Evolutionary conservation across 2,888 invertebrate species (phyloP).

Genomic region (Buathra laborator): DNA sequence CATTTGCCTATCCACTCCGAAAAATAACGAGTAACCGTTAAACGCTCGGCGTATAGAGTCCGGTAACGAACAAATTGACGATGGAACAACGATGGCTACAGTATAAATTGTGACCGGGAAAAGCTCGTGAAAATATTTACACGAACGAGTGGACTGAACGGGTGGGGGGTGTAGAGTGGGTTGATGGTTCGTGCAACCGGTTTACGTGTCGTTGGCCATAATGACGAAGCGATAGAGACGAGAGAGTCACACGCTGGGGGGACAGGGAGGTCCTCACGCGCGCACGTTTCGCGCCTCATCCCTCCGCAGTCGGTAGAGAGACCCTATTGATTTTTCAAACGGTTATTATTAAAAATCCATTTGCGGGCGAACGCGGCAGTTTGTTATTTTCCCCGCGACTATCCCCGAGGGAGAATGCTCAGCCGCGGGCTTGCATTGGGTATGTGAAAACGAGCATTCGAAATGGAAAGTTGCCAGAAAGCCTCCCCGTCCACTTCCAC

Average conservation of each 20-base stretch:
- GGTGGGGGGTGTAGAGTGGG: background rate
- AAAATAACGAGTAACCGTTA: slow-evolving; percentile 51
- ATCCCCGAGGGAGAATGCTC: slow-evolving; percentile 52
- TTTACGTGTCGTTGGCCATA: slow-evolving; percentile 70
- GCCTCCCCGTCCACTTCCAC: background rate
- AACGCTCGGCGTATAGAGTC: slow-evolving; percentile 22
- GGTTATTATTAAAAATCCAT: slow-evolving; percentile 74
- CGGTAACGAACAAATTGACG: slow-evolving; percentile 43
- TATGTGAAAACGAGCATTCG: slow-evolving; percentile 57
- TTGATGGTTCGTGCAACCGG: slow-evolving; percentile 44
- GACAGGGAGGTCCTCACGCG: slow-evolving; percentile 19
- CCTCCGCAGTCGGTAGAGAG: slow-evolving; percentile 2
- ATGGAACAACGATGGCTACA: slow-evolving; percentile 36
- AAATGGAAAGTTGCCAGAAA: slow-evolving; percentile 68
- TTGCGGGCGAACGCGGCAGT: slow-evolving; percentile 66
- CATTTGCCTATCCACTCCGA: slow-evolving; percentile 35
- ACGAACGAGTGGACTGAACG: slow-evolving; percentile 53
- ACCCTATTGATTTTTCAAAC: slow-evolving; percentile 70
- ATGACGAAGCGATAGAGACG: slow-evolving; percentile 75
- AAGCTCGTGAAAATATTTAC: slow-evolving; percentile 67
- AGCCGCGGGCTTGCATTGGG: slow-evolving; percentile 42
- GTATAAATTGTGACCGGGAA: slow-evolving; percentile 43
- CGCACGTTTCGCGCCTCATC: slow-evolving; percentile 5
- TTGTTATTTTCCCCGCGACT: slow-evolving; percentile 62
- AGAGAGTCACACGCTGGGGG: slow-evolving; percentile 44